Evolutionary conservation across 2,888 invertebrate genomes (phyloP).

Genomic region (Cephus sareptanus): DNA sequence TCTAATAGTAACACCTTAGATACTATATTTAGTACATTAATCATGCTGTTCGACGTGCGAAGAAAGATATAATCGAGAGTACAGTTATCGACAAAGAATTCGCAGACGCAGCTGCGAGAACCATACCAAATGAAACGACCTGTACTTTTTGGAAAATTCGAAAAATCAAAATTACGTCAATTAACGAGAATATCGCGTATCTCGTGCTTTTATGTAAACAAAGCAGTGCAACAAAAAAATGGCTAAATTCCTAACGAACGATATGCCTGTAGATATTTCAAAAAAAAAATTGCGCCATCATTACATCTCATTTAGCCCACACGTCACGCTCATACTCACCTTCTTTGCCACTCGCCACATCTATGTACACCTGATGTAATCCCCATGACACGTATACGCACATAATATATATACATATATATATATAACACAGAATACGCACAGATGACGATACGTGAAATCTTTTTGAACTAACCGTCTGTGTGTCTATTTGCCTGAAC

Average conservation of each 20-base stretch:
- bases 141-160: background rate
- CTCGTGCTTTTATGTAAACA: too few relatives aligned
- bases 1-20: background rate
- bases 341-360: background rate
- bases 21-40: background rate
- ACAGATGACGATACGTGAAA: background rate
- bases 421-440: background rate
- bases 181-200: too few relatives aligned
- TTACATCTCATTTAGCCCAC: background rate
- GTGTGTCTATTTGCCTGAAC: slow-evolving; percentile 63
- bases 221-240: background rate
- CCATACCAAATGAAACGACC: background rate
- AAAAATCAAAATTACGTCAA: background rate
- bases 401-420: background rate
- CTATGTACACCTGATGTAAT: background rate
- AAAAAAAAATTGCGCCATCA: background rate
- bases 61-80: background rate
- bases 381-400: background rate
- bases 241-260: background rate
- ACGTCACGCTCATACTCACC: background rate
- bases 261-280: background rate
- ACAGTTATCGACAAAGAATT: background rate
- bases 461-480: slow-evolving; percentile 41
- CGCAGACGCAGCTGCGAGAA: background rate
- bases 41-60: background rate